A percentile compares a stretch with the other conserved stretches of the same genome.
phyloP scores from a whole-genome alignment of 2,888 invertebrate genomes.

The Archaeoteleia sp. region DNA sequence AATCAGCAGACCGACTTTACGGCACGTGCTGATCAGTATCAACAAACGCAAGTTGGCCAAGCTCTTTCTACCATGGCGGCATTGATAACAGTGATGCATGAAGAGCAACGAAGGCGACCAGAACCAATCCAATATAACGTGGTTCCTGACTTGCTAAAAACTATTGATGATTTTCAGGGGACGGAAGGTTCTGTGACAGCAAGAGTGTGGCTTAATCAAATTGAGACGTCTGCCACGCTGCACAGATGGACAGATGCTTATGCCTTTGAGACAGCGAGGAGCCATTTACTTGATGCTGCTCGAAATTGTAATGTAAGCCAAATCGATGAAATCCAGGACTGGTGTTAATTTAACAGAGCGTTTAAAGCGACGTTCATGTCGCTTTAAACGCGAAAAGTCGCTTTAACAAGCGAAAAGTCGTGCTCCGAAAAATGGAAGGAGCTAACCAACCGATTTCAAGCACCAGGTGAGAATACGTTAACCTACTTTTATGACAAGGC shows the following conservation, averaged over 20 bases:
- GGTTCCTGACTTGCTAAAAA: background rate
- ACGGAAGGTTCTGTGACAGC: constrained; percentile 1
- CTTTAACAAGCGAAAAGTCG: no score
- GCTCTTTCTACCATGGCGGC: no score
- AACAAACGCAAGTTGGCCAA: no score
- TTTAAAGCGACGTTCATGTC: constrained; percentile 1
- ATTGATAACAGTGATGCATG: no score
- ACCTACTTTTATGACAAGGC: constrained; percentile 1
- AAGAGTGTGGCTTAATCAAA: background rate
- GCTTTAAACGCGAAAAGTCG: no score
- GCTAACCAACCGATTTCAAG: constrained; percentile 1
- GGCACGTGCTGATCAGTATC: no score
- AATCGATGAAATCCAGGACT: background rate
- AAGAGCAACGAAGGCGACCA: no score
- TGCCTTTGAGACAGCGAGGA: constrained; percentile 5
- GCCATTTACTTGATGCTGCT: background rate
- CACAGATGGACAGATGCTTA: constrained; percentile 1
- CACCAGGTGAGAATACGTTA: background rate
- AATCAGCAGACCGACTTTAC: no score
- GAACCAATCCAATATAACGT: no score
- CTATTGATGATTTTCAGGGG: background rate
- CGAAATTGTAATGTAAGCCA: background rate
- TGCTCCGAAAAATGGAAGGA: background rate
- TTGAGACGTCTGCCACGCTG: background rate
- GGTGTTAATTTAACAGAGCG: background rate